These are phyloP conservation scores for Drosophila sp. DNA, from an alignment of 1,140 invertebrate genomes.

Conservation along the genomic window DNA sequence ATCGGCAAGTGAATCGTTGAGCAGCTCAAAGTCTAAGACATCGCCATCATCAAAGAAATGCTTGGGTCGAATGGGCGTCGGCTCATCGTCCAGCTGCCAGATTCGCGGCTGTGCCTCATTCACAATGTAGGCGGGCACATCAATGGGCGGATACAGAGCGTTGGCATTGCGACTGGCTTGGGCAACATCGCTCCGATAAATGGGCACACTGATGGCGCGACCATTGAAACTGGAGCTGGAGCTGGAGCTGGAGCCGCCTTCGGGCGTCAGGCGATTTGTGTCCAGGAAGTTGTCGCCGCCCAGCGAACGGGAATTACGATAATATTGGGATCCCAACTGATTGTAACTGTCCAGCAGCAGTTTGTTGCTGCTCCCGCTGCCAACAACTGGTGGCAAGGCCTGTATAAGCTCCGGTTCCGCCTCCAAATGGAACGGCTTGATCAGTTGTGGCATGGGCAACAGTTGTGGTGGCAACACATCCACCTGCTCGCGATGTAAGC, in stretches of 20 bases:
- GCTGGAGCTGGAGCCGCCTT: constrained; percentile 5
- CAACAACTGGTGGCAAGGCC: constrained; percentile 64
- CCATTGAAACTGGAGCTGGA: constrained; percentile 15
- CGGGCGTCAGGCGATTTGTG: constrained; percentile 61
- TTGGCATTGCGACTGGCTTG: constrained; percentile 22
- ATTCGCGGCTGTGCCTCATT: constrained; percentile 57
- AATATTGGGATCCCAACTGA: constrained; percentile 61
- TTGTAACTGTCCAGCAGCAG: constrained; percentile 65
- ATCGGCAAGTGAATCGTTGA: constrained; percentile 61
- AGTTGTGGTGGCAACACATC: constrained; percentile 78
- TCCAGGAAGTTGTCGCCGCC: constrained; percentile 67
- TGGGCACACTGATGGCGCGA: constrained; percentile 61
- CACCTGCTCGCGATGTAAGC: constrained; percentile 77
- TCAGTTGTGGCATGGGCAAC: constrained; percentile 73
- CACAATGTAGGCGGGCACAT: constrained; percentile 59
- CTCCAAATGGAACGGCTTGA: constrained; percentile 79
- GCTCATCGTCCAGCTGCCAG: constrained; percentile 74
- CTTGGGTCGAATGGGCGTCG: constrained; percentile 58
- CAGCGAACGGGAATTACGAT: constrained; percentile 75
- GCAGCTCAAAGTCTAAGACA: constrained; percentile 68
- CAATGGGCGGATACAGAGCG: constrained; percentile 66
- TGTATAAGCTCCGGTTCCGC: constrained; percentile 79
- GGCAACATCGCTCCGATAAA: constrained; percentile 58
- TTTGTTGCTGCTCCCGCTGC: constrained; percentile 48
- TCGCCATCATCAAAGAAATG: constrained; percentile 50